Conservation (phyloP, 2,888 invertebrate genomes). For the Xanthia togata region DNA sequence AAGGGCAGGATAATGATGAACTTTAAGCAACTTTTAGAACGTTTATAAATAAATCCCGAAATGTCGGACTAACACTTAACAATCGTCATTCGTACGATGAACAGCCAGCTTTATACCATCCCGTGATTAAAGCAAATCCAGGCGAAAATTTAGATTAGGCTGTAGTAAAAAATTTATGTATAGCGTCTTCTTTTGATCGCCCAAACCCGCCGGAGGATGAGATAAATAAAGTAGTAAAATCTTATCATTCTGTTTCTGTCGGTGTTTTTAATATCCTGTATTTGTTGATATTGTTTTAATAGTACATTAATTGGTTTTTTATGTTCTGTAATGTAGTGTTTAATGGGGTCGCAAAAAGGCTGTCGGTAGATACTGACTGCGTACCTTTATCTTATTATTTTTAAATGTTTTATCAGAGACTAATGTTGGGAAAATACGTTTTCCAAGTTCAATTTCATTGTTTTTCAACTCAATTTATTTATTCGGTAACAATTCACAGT, state of each 20-base stretch:
- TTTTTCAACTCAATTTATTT: no score
- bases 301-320: slow-evolving; percentile 82
- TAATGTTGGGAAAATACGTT: no score
- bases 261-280: slow-evolving; percentile 57
- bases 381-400: background rate
- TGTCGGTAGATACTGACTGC: slow-evolving; percentile 1
- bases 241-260: slow-evolving; percentile 69
- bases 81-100: slow-evolving; percentile 53
- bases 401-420: no score
- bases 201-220: slow-evolving; percentile 59
- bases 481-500: no score
- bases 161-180: slow-evolving; percentile 83
- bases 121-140: slow-evolving; percentile 80
- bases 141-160: slow-evolving; percentile 87
- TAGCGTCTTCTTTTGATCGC: slow-evolving; percentile 74
- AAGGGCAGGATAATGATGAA: no score
- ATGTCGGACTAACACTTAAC: background rate
- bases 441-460: no score
- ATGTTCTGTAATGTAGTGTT: slow-evolving; percentile 71
- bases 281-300: slow-evolving; percentile 81
- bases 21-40: background rate
- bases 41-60: background rate
- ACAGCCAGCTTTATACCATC: slow-evolving; percentile 69
- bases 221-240: slow-evolving; percentile 75
- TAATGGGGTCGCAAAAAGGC: slow-evolving; percentile 58